Evolutionary conservation across 2,888 invertebrate species (phyloP), one percentile per base, ranked within the genome.

Genomic region (Cheilosia variabilis): DNA sequence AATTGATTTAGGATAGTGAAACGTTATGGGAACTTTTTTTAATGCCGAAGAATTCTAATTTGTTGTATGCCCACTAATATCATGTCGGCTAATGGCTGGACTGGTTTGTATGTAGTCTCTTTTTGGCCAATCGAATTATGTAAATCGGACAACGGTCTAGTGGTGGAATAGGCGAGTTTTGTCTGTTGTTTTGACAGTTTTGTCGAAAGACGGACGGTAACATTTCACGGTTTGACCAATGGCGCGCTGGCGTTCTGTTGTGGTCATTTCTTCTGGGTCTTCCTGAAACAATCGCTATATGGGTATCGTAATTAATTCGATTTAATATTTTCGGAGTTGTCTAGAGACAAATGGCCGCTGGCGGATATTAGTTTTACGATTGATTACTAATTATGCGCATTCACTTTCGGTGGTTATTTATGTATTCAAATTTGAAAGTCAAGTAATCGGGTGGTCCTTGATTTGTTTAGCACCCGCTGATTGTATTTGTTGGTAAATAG

Each of bases 171-270:
- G 52, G 43, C 57, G 50, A 22, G 62, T 68, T 47, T 63, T 43
- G 62, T 57, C 37, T 68, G 55, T 57, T 75, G 52, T 81, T 63
- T 69, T 81, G 76, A 81, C 69, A 47, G 58, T 45, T 69, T 17
- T 24, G 27, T 15, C 57, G 71, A 75, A 43, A 13, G 57, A 69
- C 4, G 52, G 47, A 47, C 65, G 57, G 58, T 63, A 50, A 17
- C 7, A 31, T 41, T 71, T 62, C 62, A 62, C 24, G 52, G 15
- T 43, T 52, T 27, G 41, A 52, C 62, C 37, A 62, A 60, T 19
- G 41, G 31, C 19, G n/a, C 34, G 34, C 34, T 34, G 10, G 37
- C 13, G 13, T 13, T 37, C 4, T 37, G 13, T 10, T 10, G 13
- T 13, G 37, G 13, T 13, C 37, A 37, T 37, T 37, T 37, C 4